Conservation (phyloP, 2,797 vertebrate species). For the Triplophysa yarkandensis region DNA sequence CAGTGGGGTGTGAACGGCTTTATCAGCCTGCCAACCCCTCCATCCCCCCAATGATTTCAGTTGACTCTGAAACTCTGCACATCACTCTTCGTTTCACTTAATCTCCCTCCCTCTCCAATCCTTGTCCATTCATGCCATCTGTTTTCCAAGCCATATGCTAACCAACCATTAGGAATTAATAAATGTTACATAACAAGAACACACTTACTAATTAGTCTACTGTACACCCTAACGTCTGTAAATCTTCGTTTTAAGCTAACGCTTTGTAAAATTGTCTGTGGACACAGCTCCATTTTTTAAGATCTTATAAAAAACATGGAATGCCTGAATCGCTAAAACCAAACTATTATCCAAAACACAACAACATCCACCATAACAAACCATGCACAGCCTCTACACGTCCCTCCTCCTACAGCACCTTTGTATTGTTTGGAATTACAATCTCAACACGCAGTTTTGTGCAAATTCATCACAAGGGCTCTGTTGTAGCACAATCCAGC, state of each 20-base stretch:
- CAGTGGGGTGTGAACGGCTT: conserved; percentile 41
- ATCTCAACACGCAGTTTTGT: conserved; percentile 13
- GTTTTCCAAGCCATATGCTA: conserved; percentile 36
- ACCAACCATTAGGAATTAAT: conserved; percentile 29
- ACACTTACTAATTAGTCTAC: conserved; percentile 30
- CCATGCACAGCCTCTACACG: conserved; percentile 5
- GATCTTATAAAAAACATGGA: conserved; percentile 1
- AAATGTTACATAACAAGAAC: conserved; percentile 33
- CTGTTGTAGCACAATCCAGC: conserved; percentile 6
- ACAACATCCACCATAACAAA: not conserved
- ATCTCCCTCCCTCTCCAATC: conserved; percentile 33
- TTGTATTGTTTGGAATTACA: conserved; percentile 34
- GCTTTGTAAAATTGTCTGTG: not conserved
- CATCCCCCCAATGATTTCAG: conserved; percentile 24
- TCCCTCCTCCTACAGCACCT: conserved; percentile 2
- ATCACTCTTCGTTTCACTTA: conserved; percentile 34
- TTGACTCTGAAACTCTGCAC: conserved; percentile 19
- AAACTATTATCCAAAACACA: not conserved
- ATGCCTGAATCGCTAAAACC: not conserved
- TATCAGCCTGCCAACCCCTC: conserved; percentile 21
- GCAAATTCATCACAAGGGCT: conserved; percentile 26
- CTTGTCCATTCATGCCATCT: conserved; percentile 42
- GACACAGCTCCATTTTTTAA: not conserved
- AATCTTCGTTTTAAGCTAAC: conserved; percentile 19
- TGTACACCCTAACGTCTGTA: conserved; percentile 8